Evolutionary conservation across 2,797 vertebrate genomes (phyloP), one percentile per base, ranked within the genome.

Genomic region (Melanotaenia nigrans): DNA sequence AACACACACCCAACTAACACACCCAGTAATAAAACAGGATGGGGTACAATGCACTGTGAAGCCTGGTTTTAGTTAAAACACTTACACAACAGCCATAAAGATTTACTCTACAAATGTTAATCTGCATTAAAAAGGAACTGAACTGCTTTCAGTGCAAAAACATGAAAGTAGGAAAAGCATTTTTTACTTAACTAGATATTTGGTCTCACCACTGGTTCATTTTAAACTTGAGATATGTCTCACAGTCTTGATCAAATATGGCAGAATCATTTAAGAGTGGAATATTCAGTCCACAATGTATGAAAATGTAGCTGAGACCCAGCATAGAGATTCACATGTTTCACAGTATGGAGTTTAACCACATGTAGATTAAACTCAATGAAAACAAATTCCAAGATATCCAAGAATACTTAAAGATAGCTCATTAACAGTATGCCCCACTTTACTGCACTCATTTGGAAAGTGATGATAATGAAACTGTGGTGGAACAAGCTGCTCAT

Each of bases 1-100:
- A 45, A 76, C 72, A 72, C 5, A 30, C 55, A 40, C 53, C 11
- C 12, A 51, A n/a, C 10, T 51, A 11, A 22, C 57, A 72, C 47
- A 42, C 57, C 28, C 56, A 30, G 65, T 66, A 64, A 90, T 91
- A 87, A 92, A 87, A 71, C 89, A 81, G 78, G 30, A 64, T 75
- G 78, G 51, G 76, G 74, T 54, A 10, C 3, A 20, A 51, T 47
- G 45, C 40, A 53, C 20, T 57, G 65, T 73, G 59, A 70, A n/a
- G 57, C 16, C 66, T 65, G 54, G 35, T 65, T 62, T 55, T 51
- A 68, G 63, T 42, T 60, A 75, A 90, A 87, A 84, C 62, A 79
- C 33, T 65, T 42, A 25, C 22, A 25, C 11, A 32, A 14, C 62
- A 36, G 8, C n/a, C 32, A 60, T n/a, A 61, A 10, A 58, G 18